These are phyloP conservation scores for Danaus plexippus DNA, from an alignment of 1,140 invertebrate genomes.

Conservation along the genomic window DNA sequence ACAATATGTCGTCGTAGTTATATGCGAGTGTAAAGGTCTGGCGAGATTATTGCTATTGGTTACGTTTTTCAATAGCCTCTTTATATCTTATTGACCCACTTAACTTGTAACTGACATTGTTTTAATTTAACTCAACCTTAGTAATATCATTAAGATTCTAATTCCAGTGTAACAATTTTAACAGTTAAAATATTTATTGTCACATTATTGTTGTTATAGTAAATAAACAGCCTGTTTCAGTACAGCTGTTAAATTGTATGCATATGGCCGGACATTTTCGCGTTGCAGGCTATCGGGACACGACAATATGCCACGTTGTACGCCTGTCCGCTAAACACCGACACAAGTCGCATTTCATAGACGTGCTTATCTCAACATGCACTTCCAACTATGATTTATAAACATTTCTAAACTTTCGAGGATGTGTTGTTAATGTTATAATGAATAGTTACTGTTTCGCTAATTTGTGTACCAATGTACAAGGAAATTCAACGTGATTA, in stretches of 20 bases:
- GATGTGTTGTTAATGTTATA: conserved; percentile 17
- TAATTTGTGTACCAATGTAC: too few species aligned
- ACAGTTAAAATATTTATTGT: too few species aligned
- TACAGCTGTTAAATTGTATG: too few species aligned
- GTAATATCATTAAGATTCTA: too few species aligned
- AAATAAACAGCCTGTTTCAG: too few species aligned
- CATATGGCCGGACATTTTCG: too few species aligned
- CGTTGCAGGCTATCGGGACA: conserved; percentile 11
- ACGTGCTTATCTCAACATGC: conserved; percentile 57
- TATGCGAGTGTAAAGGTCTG: conserved; percentile 38
- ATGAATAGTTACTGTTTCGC: conserved; percentile 16
- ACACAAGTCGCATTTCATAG: conserved; percentile 49
- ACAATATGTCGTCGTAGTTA: conserved; percentile 48
- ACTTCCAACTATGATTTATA: conserved; percentile 60
- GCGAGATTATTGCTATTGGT: conserved; percentile 57
- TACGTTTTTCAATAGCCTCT: conserved; percentile 64
- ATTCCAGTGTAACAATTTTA: too few species aligned
- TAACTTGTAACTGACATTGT: conserved; percentile 56
- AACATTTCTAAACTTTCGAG: conserved; percentile 38
- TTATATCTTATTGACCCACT: conserved; percentile 65
- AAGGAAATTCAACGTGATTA: too few species aligned
- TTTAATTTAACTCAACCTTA: conserved; percentile 34
- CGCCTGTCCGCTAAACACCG: conserved; percentile 46
- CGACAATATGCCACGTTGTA: conserved; percentile 42
- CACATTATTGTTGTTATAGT: too few species aligned